Conservation (phyloP, 2,888 invertebrate genomes). For the Aphodius sticticus region DNA sequence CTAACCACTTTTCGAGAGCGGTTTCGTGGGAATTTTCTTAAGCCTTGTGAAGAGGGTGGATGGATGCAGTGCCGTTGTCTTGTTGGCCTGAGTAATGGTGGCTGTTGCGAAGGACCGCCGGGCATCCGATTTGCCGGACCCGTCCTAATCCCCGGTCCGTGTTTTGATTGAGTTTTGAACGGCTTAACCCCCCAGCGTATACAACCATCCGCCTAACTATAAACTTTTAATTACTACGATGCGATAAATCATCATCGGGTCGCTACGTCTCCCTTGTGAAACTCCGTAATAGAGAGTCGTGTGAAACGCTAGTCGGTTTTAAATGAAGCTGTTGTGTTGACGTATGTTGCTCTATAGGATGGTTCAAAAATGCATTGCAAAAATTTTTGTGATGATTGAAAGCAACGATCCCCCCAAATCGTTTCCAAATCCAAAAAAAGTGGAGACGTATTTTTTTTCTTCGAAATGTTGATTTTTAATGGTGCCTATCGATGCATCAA, state of each 20-base stretch:
- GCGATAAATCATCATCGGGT: background rate
- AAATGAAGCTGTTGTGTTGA: too few species aligned
- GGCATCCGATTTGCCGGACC: background rate
- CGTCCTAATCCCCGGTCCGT: background rate
- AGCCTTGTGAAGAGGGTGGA: background rate
- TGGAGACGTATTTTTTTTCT: too few species aligned
- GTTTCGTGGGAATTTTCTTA: background rate
- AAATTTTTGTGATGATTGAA: too few species aligned
- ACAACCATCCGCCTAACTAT: background rate
- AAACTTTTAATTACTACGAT: background rate
- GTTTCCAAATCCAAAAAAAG: too few species aligned
- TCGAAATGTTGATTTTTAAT: too few species aligned
- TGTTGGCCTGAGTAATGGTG: background rate
- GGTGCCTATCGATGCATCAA: too few species aligned
- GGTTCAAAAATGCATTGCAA: too few species aligned
- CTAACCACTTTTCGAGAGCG: background rate
- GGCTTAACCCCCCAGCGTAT: background rate
- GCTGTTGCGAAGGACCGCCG: background rate
- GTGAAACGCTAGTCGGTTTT: too few species aligned
- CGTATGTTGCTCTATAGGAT: too few species aligned
- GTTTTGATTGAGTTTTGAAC: constrained; percentile 4
- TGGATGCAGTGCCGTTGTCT: background rate
- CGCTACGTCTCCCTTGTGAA: background rate
- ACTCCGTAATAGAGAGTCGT: background rate
- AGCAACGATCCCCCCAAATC: too few species aligned